phyloP scores from a whole-genome alignment of 1,140 invertebrate genomes.

The Oryctes rhinoceros region DNA sequence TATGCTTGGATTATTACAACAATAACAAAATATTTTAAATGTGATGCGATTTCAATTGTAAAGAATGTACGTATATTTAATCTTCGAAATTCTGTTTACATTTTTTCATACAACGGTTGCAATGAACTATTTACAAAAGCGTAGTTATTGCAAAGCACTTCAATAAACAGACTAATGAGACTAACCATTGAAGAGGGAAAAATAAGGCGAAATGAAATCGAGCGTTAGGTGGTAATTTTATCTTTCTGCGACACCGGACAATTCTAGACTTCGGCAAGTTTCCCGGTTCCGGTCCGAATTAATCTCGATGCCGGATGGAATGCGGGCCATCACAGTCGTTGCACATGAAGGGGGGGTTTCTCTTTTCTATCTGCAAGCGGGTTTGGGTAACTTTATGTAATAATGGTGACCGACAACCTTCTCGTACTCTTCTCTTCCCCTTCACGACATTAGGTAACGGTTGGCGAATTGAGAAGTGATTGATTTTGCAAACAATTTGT shows the following conservation, averaged over 20 bases:
- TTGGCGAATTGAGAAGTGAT: not conserved
- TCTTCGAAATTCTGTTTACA: no score
- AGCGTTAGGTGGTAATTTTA: slow-evolving; percentile 39
- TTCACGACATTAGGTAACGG: not conserved
- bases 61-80: no score
- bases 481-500: not conserved
- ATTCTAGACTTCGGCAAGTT: slow-evolving; percentile 42
- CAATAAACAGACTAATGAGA: slow-evolving; percentile 19
- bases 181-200: not conserved
- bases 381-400: slow-evolving; percentile 15
- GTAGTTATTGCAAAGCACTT: not conserved
- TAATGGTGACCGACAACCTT: slow-evolving; percentile 29
- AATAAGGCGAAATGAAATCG: slow-evolving; percentile 36
- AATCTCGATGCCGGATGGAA: slow-evolving; percentile 41
- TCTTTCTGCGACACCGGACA: slow-evolving; percentile 42
- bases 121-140: no score
- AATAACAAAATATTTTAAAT: no score
- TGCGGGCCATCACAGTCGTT: slow-evolving; percentile 33
- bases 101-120: no score
- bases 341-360: slow-evolving; percentile 33
- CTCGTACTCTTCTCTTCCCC: not conserved
- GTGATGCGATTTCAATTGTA: no score
- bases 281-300: slow-evolving; percentile 40
- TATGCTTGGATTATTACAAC: no score
- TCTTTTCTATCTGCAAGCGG: slow-evolving; percentile 7